Base-by-base conservation (phyloP, 2,888 invertebrate genomes). In the Philereme transversata region DNA sequence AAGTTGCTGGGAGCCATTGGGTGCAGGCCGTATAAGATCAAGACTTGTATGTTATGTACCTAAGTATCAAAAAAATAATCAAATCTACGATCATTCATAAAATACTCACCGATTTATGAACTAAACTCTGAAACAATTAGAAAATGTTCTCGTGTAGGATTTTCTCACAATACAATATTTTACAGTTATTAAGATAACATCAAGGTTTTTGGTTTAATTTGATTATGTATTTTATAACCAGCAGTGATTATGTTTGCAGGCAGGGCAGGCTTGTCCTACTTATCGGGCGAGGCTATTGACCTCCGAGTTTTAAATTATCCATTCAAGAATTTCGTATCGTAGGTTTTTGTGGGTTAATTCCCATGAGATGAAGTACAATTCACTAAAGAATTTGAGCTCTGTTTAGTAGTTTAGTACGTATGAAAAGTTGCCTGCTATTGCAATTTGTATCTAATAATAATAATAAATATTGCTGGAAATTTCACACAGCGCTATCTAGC, bases 211-310 rank as follows among this genome's bases (percentile, higher is more conserved):
- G 56, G 49, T 48, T 67, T 67, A 65, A 64, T 64, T 68, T 64
- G 60, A 69, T 67, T 65, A 68, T 67, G 56, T 64, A 69, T 70
- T 68, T 68, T 64, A 66, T 68, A 70, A 66, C 59, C 64, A 64
- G 62, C 60, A 65, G 65, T 71, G 62, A 64, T 74, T 71, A 70
- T 68, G 48, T 48, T 56, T 43, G 52, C 43, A 52, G 36, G 67
- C 75, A 79, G 81, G 79, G 81, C 79, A 73, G 62, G 59, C 73
- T 22, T 84, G 87, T 82, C 87, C 87, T 74, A 88, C 84, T 83
- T 70, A 69, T 64, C 60, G 71, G 68, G 75, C 64, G 84, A 7
- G 81, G 81, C 83, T 66, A 86, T 83, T 83, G 88, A 88, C 87
- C 88, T 78, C 80, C 64, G 75, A 66, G 75, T 76, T 73, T 76